Percentiles rank a stretch among this genome's conserved stretches.
phyloP scores from a whole-genome alignment of 1,140 invertebrate species.

The Halotydeus destructor region DNA sequence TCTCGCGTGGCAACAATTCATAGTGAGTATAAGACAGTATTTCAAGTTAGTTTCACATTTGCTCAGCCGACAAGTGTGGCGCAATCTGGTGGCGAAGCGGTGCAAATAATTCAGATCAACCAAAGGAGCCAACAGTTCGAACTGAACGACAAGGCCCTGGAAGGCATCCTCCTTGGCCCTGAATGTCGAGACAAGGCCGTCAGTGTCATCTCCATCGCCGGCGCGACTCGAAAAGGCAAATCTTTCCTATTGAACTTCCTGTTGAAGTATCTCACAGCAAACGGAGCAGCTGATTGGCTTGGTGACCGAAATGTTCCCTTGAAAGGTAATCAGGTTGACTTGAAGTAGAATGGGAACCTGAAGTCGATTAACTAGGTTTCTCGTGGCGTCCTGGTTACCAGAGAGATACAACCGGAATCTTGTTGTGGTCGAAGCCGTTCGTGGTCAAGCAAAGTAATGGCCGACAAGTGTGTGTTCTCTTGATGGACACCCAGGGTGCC shows the following conservation, averaged over 20 bases:
- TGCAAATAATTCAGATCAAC: background rate
- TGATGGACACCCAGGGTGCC: slow-evolving; percentile 91
- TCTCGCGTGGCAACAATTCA: no score
- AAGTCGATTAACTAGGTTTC: slow-evolving; percentile 36
- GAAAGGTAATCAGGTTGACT: slow-evolving; percentile 55
- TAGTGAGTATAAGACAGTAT: no score
- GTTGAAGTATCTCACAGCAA: slow-evolving; percentile 26
- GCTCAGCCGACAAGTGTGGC: no score
- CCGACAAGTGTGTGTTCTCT: slow-evolving; percentile 36
- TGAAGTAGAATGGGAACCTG: slow-evolving; percentile 18
- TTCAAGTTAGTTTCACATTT: no score
- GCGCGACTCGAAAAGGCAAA: slow-evolving; percentile 92
- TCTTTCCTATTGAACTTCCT: slow-evolving; percentile 82
- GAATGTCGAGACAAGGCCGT: slow-evolving; percentile 50
- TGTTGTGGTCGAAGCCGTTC: slow-evolving; percentile 88
- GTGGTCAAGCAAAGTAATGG: slow-evolving; percentile 22
- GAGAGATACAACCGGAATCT: slow-evolving; percentile 78
- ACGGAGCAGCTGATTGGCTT: slow-evolving; percentile 13
- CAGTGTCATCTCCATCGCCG: slow-evolving; percentile 78
- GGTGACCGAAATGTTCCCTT: slow-evolving; percentile 25
- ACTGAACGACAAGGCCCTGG: slow-evolving; percentile 67
- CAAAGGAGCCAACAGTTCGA: slow-evolving; percentile 35
- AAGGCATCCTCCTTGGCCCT: slow-evolving; percentile 51
- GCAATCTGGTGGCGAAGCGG: slow-evolving; percentile 69
- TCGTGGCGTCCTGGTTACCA: slow-evolving; percentile 84